Evolutionary conservation across 2,888 invertebrate species (phyloP).

Genomic region (Psylliodes chrysocephalus): DNA sequence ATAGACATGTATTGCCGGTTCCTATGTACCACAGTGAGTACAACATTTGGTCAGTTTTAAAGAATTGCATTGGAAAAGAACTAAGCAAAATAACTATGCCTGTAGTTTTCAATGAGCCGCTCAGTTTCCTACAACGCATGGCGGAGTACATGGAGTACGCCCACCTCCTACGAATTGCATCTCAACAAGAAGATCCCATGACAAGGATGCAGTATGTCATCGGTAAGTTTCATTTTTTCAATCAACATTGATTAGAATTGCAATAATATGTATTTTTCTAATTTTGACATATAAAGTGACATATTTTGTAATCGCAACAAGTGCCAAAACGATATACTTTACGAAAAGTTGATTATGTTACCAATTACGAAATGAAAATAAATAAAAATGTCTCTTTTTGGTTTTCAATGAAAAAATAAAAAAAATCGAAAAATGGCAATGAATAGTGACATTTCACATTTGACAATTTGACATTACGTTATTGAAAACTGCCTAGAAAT

Average conservation of each 20-base stretch:
- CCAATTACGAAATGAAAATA: no score
- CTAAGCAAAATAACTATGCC: constrained; percentile 97
- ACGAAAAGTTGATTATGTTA: no score
- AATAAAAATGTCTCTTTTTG: no score
- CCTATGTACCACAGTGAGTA: constrained; percentile 83
- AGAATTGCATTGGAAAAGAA: constrained; percentile 92
- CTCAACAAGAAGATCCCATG: constrained; percentile 80
- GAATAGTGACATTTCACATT: no score
- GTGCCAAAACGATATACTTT: no score
- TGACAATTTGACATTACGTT: no score
- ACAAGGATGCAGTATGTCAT: constrained; percentile 83
- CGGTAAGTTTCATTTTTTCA: constrained; percentile 62
- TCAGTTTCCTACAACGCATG: constrained; percentile 93
- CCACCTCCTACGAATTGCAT: constrained; percentile 78
- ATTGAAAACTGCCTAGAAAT: no score
- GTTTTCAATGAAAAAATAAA: no score
- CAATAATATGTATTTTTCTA: no score
- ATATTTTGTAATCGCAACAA: no score
- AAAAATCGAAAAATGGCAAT: no score
- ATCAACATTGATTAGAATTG: background rate
- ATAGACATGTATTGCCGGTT: constrained; percentile 76
- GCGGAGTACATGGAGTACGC: constrained; percentile 95
- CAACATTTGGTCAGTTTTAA: constrained; percentile 90
- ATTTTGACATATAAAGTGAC: no score
- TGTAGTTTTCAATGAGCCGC: constrained; percentile 94